These are phyloP conservation scores for Epinephelus malabaricus DNA, from an alignment of 2,797 vertebrate species.

Conservation along the genomic window DNA sequence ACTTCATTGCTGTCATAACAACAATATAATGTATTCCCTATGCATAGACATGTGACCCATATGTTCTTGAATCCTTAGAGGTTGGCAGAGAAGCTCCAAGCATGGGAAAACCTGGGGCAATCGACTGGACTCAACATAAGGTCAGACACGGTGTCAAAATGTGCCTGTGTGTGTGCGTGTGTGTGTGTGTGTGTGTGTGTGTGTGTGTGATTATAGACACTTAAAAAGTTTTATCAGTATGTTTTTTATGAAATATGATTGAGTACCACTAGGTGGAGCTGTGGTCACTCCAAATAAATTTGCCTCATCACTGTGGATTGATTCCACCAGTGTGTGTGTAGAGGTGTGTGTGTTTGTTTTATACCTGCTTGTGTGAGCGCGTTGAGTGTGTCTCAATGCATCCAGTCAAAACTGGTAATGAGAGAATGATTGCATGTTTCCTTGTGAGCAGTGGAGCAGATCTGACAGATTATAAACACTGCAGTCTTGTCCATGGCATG, in stretches of 20 bases:
- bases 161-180: background rate
- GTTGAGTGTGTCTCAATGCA: conserved; percentile 37
- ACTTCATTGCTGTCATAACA: background rate
- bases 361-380: conserved; percentile 16
- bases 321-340: conserved; percentile 18
- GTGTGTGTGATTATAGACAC: background rate
- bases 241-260: background rate
- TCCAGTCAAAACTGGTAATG: conserved; percentile 65
- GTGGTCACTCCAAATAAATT: conserved; percentile 50
- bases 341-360: conserved; percentile 25
- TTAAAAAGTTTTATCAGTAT: background rate
- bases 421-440: conserved; percentile 71
- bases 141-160: conserved; percentile 77
- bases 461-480: conserved; percentile 65
- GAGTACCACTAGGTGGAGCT: conserved; percentile 71
- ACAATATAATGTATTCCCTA: background rate
- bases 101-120: conserved; percentile 93
- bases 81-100: conserved; percentile 87
- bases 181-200: background rate
- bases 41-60: background rate
- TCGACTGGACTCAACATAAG: conserved; percentile 92
- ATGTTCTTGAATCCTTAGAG: conserved; percentile 80
- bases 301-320: conserved; percentile 47
- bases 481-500: conserved; percentile 29
- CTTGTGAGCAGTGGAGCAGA: conserved; percentile 54